Conservation (phyloP, 2,797 vertebrate species). For the Danio albolineatus region DNA sequence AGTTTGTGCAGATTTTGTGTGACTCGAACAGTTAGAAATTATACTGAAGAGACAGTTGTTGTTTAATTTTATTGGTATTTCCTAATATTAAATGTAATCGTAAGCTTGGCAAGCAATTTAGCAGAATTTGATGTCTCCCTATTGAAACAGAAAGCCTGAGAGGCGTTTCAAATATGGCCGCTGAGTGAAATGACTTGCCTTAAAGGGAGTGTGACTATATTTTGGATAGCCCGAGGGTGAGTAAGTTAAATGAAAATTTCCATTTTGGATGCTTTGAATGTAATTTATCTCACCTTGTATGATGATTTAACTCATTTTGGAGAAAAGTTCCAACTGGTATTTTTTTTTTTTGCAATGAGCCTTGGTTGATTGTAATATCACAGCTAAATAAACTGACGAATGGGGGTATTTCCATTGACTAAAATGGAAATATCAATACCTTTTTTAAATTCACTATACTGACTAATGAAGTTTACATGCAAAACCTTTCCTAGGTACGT, state of each 20-base stretch:
- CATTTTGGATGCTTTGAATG: background rate
- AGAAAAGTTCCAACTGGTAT: background rate
- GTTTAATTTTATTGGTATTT: no score
- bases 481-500: conserved; percentile 55
- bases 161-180: no score
- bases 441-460: conserved; percentile 46
- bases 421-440: conserved; percentile 1
- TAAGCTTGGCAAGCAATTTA: no score
- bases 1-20: no score
- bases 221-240: background rate
- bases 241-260: background rate
- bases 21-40: no score
- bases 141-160: no score
- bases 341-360: background rate
- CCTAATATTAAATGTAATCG: no score
- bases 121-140: no score
- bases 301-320: no score
- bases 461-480: conserved; percentile 48
- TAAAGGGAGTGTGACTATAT: background rate
- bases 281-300: background rate
- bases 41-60: no score
- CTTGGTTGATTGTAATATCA: background rate
- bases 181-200: no score
- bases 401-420: background rate
- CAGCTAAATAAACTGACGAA: background rate